Conservation (phyloP, 2,888 invertebrate genomes). For the Drosophila mulleri region DNA sequence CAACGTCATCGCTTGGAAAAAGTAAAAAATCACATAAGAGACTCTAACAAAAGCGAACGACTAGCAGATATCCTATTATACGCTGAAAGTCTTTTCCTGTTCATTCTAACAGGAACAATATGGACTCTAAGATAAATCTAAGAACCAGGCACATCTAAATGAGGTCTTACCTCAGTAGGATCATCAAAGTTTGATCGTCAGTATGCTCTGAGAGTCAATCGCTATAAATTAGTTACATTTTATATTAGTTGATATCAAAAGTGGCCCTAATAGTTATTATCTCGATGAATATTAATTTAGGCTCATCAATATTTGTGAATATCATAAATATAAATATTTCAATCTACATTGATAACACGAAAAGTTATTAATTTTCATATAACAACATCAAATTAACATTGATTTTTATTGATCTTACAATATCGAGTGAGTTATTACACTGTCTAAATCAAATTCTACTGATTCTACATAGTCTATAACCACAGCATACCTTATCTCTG, state of each 20-base stretch:
- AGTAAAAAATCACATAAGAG: neutral
- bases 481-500: no score
- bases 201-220: no score
- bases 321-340: neutral
- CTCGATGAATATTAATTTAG: no score
- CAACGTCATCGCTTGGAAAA: conserved; percentile 69
- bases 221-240: neutral
- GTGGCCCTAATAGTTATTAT: neutral
- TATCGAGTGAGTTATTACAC: no score
- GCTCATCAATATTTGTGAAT: neutral
- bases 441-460: neutral
- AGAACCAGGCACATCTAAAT: neutral
- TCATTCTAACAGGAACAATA: neutral
- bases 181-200: neutral
- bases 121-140: neutral
- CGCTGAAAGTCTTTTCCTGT: neutral
- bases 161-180: no score
- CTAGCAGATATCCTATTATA: conserved; percentile 4
- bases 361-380: neutral
- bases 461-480: no score
- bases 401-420: neutral
- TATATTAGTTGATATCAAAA: neutral
- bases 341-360: neutral
- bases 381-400: neutral
- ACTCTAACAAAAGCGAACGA: neutral